These are phyloP conservation scores for Tapirus indicus DNA, from an alignment of 2,797 vertebrate genomes.

Conservation along the genomic window DNA sequence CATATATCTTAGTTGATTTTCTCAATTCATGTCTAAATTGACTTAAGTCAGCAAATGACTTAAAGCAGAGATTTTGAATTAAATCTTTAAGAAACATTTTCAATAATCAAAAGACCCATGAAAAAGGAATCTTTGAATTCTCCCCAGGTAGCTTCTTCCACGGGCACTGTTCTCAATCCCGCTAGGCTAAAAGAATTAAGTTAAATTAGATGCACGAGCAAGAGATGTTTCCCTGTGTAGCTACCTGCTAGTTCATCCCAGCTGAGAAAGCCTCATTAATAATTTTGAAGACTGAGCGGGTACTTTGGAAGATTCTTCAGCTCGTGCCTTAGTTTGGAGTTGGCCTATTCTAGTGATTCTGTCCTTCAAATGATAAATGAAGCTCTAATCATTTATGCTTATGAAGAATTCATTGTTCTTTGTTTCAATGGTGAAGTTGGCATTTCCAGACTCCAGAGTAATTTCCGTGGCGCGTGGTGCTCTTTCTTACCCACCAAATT, in stretches of 20 bases:
- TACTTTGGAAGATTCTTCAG: background rate
- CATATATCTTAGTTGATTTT: background rate
- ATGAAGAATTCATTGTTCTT: background rate
- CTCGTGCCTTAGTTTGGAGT: background rate
- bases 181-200: background rate
- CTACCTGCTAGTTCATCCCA: background rate
- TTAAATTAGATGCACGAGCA: background rate
- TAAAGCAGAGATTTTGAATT: constrained; percentile 27
- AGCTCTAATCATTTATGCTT: background rate
- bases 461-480: background rate
- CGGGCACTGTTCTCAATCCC: accelerated
- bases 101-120: background rate
- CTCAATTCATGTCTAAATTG: background rate
- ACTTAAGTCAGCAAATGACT: background rate
- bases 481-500: background rate
- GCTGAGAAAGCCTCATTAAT: background rate
- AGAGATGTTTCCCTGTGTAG: no score
- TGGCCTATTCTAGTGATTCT: background rate
- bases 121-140: background rate
- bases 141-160: background rate
- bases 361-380: background rate
- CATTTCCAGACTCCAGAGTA: background rate
- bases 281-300: background rate
- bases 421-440: background rate
- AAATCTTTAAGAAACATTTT: background rate